Conservation (phyloP, 2,797 vertebrate genomes). For the Gallinago nigripennis region DNA sequence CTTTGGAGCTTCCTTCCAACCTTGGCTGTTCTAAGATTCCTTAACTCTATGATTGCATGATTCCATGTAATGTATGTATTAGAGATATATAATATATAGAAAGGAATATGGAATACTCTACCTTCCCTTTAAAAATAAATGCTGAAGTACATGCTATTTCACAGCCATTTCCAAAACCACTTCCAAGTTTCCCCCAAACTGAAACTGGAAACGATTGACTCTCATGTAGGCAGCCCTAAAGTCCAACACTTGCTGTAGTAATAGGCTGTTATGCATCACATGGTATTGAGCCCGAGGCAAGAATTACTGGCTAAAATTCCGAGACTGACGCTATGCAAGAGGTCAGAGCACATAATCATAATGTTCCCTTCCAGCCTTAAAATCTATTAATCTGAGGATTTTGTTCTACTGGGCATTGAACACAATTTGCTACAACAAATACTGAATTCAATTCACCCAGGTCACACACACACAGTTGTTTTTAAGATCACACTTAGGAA, state of each 20-base stretch:
- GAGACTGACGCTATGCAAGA: neutral
- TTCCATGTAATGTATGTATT: neutral
- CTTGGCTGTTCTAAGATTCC: neutral
- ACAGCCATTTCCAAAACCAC: neutral
- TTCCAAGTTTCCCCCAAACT: neutral
- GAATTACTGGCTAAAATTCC: conserved; percentile 48
- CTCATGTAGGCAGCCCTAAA: neutral
- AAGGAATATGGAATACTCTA: neutral
- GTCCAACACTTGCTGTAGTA: neutral
- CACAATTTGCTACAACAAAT: conserved; percentile 20
- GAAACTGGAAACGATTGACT: neutral
- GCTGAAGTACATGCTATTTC: neutral
- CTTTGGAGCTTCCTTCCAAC: neutral
- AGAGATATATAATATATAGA: neutral
- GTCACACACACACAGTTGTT: neutral
- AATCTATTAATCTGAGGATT: conserved; percentile 38
- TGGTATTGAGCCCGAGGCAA: neutral
- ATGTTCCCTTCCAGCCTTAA: neutral
- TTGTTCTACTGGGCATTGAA: neutral
- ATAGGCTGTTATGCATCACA: neutral
- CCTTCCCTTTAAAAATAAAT: neutral
- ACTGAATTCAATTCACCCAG: neutral
- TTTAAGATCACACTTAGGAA: neutral
- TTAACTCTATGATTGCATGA: neutral
- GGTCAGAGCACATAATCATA: conserved; percentile 45